Percentiles rank a stretch among this genome's conserved stretches.
These are phyloP conservation scores for Aphaenogaster ashmeadi DNA, from an alignment of 1,140 invertebrate genomes.

Conservation along the genomic window DNA sequence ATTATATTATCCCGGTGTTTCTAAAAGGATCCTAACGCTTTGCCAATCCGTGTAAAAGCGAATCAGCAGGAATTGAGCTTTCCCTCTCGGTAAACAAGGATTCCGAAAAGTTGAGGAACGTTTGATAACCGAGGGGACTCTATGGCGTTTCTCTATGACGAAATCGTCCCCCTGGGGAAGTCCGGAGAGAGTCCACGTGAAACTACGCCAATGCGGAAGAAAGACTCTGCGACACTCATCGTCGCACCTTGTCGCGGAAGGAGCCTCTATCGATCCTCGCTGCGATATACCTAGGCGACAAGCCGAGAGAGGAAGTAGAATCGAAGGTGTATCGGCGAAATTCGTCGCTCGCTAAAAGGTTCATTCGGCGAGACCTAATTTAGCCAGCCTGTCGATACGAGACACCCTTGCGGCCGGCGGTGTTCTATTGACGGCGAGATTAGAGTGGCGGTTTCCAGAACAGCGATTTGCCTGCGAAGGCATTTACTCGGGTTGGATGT, in stretches of 20 bases:
- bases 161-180: background rate
- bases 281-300: constrained; percentile 52
- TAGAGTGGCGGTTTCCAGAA: background rate
- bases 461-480: constrained; percentile 2
- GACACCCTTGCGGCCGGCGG: background rate
- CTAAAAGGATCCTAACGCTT: background rate
- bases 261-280: constrained; percentile 71
- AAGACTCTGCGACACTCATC: constrained; percentile 54
- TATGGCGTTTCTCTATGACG: background rate
- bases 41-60: background rate
- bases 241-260: constrained; percentile 64
- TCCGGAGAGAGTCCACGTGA: constrained; percentile 27
- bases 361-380: constrained; percentile 41
- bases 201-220: constrained; percentile 60
- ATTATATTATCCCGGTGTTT: background rate
- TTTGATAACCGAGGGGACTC: background rate
- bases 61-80: too few relatives aligned
- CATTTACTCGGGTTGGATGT: background rate
- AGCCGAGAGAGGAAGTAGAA: constrained; percentile 52
- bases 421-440: constrained; percentile 19
- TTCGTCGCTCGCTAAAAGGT: constrained; percentile 22
- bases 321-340: constrained; percentile 8
- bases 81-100: background rate
- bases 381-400: constrained; percentile 16
- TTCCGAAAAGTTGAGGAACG: background rate